These are phyloP conservation scores for Oceanodroma leucorhoa DNA, from an alignment of 2,797 vertebrate species.

Conservation along the genomic window DNA sequence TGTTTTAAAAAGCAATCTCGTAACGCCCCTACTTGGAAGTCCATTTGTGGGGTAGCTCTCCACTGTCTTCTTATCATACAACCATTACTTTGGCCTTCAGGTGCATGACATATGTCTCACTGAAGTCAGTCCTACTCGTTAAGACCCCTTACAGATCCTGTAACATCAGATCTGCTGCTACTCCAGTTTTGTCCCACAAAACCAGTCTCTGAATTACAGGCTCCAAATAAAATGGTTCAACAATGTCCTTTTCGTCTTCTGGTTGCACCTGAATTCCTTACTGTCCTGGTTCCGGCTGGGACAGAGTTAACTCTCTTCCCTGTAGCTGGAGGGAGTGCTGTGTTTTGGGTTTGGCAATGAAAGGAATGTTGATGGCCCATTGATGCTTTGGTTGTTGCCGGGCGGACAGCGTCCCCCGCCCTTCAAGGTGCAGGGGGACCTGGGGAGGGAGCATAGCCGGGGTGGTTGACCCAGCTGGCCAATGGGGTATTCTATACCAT, in stretches of 20 bases:
- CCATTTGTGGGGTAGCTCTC: neutral
- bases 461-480: too few relatives aligned
- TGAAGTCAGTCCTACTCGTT: neutral
- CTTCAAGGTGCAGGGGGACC: too few relatives aligned
- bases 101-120: accelerated
- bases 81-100: neutral
- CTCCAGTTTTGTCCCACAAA: neutral
- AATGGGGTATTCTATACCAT: too few relatives aligned
- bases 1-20: neutral
- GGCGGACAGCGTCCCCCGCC: too few relatives aligned
- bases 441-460: too few relatives aligned
- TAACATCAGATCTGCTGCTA: neutral
- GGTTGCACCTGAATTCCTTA: neutral
- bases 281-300: too few relatives aligned
- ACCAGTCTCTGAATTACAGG: neutral
- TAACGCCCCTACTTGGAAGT: neutral
- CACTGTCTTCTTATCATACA: neutral
- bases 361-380: too few relatives aligned
- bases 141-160: neutral
- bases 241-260: accelerated
- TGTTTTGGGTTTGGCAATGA: too few relatives aligned
- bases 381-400: too few relatives aligned
- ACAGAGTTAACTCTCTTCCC: too few relatives aligned
- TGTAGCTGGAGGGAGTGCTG: too few relatives aligned
- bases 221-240: neutral